A percentile compares a stretch with the other conserved stretches of the same genome.
Evolutionary conservation across 2,888 invertebrate species (phyloP).

Genomic region (Cactoblastis cactorum): DNA sequence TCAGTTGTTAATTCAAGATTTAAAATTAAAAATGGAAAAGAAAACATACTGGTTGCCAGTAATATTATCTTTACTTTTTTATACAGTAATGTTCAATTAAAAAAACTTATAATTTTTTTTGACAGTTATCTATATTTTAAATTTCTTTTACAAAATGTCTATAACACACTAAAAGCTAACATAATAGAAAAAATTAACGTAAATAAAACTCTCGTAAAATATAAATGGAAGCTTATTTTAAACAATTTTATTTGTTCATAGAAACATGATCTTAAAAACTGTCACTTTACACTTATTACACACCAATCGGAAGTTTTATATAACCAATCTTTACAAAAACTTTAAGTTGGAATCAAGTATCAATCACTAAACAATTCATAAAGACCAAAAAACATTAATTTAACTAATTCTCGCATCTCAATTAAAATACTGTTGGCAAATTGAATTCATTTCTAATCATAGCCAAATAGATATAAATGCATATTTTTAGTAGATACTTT

Average conservation of each 20-base stretch:
- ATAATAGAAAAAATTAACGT: conserved; percentile 6
- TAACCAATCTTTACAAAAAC: neutral
- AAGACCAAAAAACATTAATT: too few relatives aligned
- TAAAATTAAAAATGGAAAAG: neutral
- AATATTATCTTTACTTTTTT: neutral
- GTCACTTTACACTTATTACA: neutral
- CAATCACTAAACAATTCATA: too few relatives aligned
- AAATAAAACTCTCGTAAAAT: conserved; percentile 13
- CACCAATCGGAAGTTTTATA: neutral
- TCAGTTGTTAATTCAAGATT: neutral
- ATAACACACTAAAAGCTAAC: neutral
- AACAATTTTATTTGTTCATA: conserved; percentile 8
- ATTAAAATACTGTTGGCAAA: neutral
- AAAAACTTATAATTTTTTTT: neutral
- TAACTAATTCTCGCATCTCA: neutral
- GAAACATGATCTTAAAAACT: neutral
- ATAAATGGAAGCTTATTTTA: conserved; percentile 18
- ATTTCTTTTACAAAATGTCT: neutral
- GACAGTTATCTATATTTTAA: neutral
- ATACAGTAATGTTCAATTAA: neutral
- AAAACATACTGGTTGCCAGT: neutral
- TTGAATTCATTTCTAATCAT: neutral
- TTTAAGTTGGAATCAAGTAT: too few relatives aligned
- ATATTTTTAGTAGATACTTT: too few relatives aligned
- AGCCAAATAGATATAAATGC: neutral